Base-by-base conservation (phyloP, 2,797 vertebrate species). In the Pampus argenteus region DNA sequence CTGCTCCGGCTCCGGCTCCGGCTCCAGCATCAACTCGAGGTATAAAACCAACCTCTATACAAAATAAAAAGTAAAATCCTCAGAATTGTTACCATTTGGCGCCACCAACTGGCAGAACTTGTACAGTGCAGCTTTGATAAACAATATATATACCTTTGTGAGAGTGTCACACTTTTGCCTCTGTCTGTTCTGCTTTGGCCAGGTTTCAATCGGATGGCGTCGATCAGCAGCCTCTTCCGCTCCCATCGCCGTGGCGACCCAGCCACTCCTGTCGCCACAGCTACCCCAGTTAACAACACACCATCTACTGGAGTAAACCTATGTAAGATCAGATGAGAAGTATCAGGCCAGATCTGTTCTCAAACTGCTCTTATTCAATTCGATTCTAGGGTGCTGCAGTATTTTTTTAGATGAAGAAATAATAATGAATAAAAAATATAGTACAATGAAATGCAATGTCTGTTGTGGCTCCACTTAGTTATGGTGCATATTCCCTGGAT, bases 141-240 rank as follows among this genome's bases (percentile, higher is more conserved):
- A 45, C 17, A 58, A 17, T 4, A 45, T 45, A 45, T 45, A 42
- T 10, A 7, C 6, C 26, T 17, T n/a, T 14, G 1, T 0, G 1
- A 9, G 29, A 55, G 13, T 48, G 7, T 26, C 5, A 57, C 34
- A 7, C 42, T 0, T 17, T 40, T 52, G 47, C 5, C 9, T 58
- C 2, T 4, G 5, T 9, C 22, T n/a, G 5, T 10, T 9, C 40
- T 48, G 10, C 0, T 26, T 29, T 3, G 42, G 0, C 67, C 86
- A 89, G 90, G 66, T 50, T 94, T 92, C 75, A 91, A 75, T 63
- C 88, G 92, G 31, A 92, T 94, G 93, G 45, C 86, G 0, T 94
- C 91, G 0, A 90, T 94, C 77, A 86, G 57, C 85, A 93, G 90
- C 62, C 20, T 93, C 54, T 94, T 94, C 64, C 91, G 91, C 44